Base-by-base conservation (phyloP, 2,888 invertebrate genomes). In the Callimorpha dominula region DNA sequence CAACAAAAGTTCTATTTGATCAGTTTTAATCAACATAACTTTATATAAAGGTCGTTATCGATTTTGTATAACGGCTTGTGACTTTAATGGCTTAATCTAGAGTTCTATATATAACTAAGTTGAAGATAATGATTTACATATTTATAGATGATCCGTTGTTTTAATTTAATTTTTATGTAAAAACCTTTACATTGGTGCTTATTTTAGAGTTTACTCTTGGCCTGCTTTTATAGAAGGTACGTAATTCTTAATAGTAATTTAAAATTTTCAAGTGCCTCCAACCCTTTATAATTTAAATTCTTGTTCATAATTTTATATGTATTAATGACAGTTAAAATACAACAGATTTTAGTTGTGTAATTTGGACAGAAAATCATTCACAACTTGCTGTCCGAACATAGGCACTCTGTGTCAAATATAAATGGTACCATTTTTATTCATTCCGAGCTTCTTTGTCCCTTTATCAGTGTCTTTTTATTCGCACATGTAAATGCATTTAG, bases 401-500 rank as follows among this genome's bases (percentile, higher is more conserved):
- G 1, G 14, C 87, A 52, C 79, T 89, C 81, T 86, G 88, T 90
- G 81, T 54, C 80, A 73, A 77, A 75, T 77, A 82, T 85, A 88
- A 89, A 88, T 86, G 87, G 79, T 85, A 86, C 86, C 86, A 89
- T 89, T 90, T 89, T 90, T 89, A 91, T 90, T 88, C 91, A 88
- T 88, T 82, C 88, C 90, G 84, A 90, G 89, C 88, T 91, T 90
- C 93, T 92, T 94, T 94, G 93, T 94, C 88, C 89, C 91, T 90
- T 94, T 95, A 95, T 95, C 95, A 90, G 92, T 85, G 85, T 89
- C 90, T 89, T 91, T 92, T 93, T 93, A 92, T 95, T 94, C 92
- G 92, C 95, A 95, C 94, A 95, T 94, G 95, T 94, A 93, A 95
- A 95, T 94, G 94, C 94, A 95, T 95, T 95, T 94, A 94, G 92